These are phyloP conservation scores for Euphonia xanthogaster DNA, from an alignment of 2,797 vertebrate species.

Conservation along the genomic window DNA sequence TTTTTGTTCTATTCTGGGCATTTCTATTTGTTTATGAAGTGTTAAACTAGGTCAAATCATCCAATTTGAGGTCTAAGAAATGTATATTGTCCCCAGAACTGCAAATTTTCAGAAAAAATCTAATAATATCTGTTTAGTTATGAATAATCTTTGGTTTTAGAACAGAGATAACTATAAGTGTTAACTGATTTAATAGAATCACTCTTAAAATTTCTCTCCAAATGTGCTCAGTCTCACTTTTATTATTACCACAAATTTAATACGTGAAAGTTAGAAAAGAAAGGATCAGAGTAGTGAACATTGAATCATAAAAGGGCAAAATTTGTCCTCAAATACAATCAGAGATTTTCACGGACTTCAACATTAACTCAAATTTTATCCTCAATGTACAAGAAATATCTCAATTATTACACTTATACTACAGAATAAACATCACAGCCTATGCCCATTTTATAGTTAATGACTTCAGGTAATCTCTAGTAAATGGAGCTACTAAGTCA, in stretches of 20 bases:
- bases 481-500: neutral
- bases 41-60: neutral
- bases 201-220: neutral
- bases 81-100: neutral
- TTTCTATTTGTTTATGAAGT: neutral
- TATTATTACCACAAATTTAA: neutral
- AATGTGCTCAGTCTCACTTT: neutral
- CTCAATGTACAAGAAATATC: neutral
- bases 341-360: neutral
- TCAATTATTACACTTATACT: neutral
- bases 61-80: neutral
- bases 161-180: neutral
- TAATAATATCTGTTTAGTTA: neutral
- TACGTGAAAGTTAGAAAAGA: neutral
- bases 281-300: neutral
- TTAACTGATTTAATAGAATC: neutral
- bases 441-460: neutral
- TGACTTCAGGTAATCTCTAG: neutral
- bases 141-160: neutral
- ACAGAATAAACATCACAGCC: neutral
- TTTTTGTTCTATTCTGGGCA: neutral
- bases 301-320: neutral
- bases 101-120: neutral
- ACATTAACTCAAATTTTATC: neutral
- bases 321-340: neutral